Percentiles rank a stretch among this genome's conserved stretches.
These are phyloP conservation scores for Andrena bicolor DNA, from an alignment of 2,888 invertebrate species.

Conservation along the genomic window DNA sequence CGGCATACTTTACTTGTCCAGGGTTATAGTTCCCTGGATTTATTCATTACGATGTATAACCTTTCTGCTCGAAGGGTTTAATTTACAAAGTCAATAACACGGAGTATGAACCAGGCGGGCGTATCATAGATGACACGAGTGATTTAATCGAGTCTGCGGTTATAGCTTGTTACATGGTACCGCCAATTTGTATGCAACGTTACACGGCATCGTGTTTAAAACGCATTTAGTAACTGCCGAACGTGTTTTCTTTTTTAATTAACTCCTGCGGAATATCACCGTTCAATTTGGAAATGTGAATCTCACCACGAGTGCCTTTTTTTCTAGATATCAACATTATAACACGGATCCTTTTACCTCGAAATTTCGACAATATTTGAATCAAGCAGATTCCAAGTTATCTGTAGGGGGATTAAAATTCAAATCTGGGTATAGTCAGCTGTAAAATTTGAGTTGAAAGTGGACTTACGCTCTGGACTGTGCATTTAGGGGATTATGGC, in stretches of 20 bases:
- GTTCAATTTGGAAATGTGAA: background rate
- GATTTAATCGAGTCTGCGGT: slow-evolving; percentile 19
- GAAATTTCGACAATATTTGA: background rate
- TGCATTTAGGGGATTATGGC: slow-evolving; percentile 23
- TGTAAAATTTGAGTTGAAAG: slow-evolving; percentile 11
- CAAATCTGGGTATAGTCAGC: slow-evolving; percentile 35
- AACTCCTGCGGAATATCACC: background rate
- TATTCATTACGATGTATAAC: background rate
- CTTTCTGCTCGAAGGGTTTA: slow-evolving; percentile 14
- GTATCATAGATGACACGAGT: background rate
- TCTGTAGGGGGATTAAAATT: slow-evolving; percentile 23
- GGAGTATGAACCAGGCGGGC: slow-evolving; percentile 12
- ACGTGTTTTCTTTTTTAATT: background rate
- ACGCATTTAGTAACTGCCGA: background rate
- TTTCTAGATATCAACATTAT: background rate
- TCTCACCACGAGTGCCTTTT: too few species aligned
- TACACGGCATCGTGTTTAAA: background rate
- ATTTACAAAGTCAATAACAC: slow-evolving; percentile 6
- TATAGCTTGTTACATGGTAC: background rate
- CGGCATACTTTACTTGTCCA: background rate
- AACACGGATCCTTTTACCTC: background rate
- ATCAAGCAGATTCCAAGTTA: background rate
- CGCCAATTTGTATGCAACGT: background rate
- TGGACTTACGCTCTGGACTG: background rate
- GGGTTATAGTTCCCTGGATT: background rate